Percentiles rank a stretch among this genome's conserved stretches.
Conservation (phyloP, 2,797 vertebrate genomes). For the Falco peregrinus region DNA sequence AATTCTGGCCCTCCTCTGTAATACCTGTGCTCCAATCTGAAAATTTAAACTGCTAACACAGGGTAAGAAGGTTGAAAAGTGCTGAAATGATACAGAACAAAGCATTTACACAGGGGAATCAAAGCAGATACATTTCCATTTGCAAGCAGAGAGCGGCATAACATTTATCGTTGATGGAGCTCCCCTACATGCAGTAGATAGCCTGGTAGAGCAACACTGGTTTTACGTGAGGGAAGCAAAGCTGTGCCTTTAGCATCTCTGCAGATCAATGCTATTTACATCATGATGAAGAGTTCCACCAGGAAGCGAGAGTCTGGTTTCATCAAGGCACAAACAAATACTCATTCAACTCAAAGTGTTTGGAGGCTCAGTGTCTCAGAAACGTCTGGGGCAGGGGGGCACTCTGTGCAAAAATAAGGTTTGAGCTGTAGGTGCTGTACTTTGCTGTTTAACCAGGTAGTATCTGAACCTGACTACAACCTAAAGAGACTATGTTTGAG, state of each 20-base stretch:
- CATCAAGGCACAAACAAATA: neutral
- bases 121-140: constrained; percentile 30
- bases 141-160: neutral
- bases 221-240: constrained; percentile 2
- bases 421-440: neutral
- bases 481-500: neutral
- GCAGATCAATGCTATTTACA: neutral
- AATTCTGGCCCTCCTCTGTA: constrained; percentile 16
- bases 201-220: neutral
- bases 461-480: neutral
- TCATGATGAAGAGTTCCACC: neutral
- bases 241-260: neutral
- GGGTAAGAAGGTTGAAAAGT: constrained; percentile 11
- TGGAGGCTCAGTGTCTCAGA: neutral
- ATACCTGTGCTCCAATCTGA: constrained; percentile 10
- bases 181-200: neutral
- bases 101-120: constrained; percentile 42
- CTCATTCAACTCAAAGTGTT: neutral
- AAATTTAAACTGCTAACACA: constrained; percentile 37
- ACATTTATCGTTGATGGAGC: neutral
- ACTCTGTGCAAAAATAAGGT: neutral
- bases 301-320: neutral
- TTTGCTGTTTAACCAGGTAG: neutral
- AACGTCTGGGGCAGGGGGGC: neutral
- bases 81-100: constrained; percentile 37